phyloP scores from a whole-genome alignment of 2,888 invertebrate species.

The Sphinx pinastri region DNA sequence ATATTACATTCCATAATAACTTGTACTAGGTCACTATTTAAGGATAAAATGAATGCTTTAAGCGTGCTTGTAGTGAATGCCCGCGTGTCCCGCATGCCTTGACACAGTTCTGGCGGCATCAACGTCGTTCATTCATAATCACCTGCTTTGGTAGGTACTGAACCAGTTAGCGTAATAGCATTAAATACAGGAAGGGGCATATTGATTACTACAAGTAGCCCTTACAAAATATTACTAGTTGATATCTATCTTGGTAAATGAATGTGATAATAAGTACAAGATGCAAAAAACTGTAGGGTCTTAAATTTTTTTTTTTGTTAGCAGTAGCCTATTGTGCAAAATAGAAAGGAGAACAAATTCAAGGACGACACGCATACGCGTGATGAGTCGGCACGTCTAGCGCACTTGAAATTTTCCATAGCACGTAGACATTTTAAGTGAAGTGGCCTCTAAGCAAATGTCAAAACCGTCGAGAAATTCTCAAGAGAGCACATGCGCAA shows the following conservation, averaged over 20 bases:
- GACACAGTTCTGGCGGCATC: slow-evolving; percentile 54
- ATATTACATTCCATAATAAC: background rate
- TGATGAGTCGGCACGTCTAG: slow-evolving; percentile 20
- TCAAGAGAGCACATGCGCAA: slow-evolving; percentile 72
- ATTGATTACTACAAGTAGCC: background rate
- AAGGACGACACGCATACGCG: slow-evolving; percentile 22
- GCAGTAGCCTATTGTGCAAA: slow-evolving; percentile 6
- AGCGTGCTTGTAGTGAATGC: slow-evolving; percentile 41
- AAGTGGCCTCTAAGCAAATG: slow-evolving; percentile 49
- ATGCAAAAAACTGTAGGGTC: background rate
- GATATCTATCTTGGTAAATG: background rate
- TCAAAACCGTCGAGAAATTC: slow-evolving; percentile 68
- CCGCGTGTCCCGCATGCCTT: slow-evolving; percentile 64
- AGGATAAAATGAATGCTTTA: slow-evolving; percentile 25
- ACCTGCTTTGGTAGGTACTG: slow-evolving; percentile 34
- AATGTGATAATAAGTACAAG: too few species aligned
- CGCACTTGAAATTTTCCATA: slow-evolving; percentile 23
- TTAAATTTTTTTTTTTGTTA: background rate
- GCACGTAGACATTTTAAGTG: slow-evolving; percentile 19
- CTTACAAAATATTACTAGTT: background rate
- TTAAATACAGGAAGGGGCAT: slow-evolving; percentile 22
- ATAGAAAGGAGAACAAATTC: slow-evolving; percentile 25
- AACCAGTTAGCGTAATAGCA: slow-evolving; percentile 20
- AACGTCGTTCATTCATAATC: slow-evolving; percentile 38
- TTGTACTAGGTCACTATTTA: background rate